A percentile compares a stretch with the other conserved stretches of the same genome.
Conservation (phyloP, 2,113 vertebrate genomes). For the Poicephalus gulielmi region DNA sequence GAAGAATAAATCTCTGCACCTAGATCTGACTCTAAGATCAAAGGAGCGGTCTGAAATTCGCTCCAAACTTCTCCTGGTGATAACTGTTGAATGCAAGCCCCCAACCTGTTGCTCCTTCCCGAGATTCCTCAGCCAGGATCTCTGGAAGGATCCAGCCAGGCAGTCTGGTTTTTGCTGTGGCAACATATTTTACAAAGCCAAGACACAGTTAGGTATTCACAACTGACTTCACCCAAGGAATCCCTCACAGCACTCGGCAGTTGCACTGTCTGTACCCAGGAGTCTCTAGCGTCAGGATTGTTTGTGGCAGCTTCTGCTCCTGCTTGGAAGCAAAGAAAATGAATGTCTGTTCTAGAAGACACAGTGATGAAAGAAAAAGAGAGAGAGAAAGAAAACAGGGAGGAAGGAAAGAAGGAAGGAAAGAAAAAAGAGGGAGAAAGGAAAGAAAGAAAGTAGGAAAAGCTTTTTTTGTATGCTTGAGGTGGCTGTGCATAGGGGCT, state of each 20-base stretch:
- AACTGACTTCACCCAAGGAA: neutral
- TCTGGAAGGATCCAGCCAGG: neutral
- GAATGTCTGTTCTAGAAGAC: neutral
- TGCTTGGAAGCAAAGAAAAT: neutral
- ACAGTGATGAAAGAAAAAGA: neutral
- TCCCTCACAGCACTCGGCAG: too few relatives aligned
- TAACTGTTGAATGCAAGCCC: neutral
- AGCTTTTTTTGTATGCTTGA: neutral
- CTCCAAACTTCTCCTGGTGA: neutral
- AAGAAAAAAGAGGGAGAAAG: too few relatives aligned
- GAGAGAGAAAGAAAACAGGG: too few relatives aligned
- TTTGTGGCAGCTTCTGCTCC: neutral
- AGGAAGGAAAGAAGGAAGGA: neutral
- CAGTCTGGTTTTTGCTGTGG: neutral
- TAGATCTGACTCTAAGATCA: neutral
- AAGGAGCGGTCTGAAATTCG: neutral
- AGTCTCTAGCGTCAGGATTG: neutral
- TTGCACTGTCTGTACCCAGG: neutral
- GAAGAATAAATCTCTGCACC: neutral
- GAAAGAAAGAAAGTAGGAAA: neutral
- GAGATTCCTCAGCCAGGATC: neutral
- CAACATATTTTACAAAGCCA: neutral
- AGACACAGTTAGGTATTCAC: neutral
- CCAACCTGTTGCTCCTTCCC: neutral
- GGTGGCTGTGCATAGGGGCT: neutral